These are phyloP conservation scores for Hippocampus guttulatus DNA, from an alignment of 2,113 vertebrate species.

Conservation along the genomic window DNA sequence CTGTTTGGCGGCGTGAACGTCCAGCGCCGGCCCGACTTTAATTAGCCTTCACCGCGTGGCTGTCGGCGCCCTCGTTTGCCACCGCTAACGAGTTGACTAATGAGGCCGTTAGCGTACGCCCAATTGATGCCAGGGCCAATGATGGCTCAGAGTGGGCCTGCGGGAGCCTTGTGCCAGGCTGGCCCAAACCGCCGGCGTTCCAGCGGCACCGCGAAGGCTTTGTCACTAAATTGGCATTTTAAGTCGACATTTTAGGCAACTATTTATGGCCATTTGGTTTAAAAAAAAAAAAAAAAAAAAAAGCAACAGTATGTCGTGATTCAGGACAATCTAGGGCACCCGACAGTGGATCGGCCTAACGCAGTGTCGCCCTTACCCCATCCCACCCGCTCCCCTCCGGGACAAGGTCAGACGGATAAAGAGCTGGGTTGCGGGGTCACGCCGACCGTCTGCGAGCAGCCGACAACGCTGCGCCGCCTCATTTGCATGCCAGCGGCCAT, in stretches of 20 bases:
- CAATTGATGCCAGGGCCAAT: slow-evolving; percentile 72
- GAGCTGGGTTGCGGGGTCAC: slow-evolving; percentile 59
- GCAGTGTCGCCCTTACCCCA: too few species aligned
- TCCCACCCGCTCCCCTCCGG: slow-evolving; percentile 10
- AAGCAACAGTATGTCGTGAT: too few species aligned
- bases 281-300: too few species aligned
- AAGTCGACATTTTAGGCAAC: background rate
- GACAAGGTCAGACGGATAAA: slow-evolving; percentile 66
- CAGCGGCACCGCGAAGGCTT: too few species aligned
- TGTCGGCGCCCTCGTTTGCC: slow-evolving; percentile 80
- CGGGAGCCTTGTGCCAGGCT: slow-evolving; percentile 54
- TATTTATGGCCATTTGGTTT: background rate
- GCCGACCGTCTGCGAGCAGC: slow-evolving; percentile 59
- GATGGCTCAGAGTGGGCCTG: slow-evolving; percentile 45
- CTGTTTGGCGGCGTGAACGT: slow-evolving; percentile 70
- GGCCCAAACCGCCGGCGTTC: slow-evolving; percentile 39
- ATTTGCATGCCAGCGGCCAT: slow-evolving; percentile 44
- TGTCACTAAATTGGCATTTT: too few species aligned
- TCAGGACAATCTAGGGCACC: too few species aligned
- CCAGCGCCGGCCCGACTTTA: slow-evolving; percentile 70
- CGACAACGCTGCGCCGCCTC: slow-evolving; percentile 54
- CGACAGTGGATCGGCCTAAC: too few species aligned
- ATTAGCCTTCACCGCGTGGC: slow-evolving; percentile 80
- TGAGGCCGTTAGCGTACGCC: slow-evolving; percentile 88
- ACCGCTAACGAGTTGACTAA: slow-evolving; percentile 90